Evolutionary conservation across 2,113 vertebrate genomes (phyloP), one percentile per base, ranked within the genome.

Genomic region (Takifugu bimaculatus): DNA sequence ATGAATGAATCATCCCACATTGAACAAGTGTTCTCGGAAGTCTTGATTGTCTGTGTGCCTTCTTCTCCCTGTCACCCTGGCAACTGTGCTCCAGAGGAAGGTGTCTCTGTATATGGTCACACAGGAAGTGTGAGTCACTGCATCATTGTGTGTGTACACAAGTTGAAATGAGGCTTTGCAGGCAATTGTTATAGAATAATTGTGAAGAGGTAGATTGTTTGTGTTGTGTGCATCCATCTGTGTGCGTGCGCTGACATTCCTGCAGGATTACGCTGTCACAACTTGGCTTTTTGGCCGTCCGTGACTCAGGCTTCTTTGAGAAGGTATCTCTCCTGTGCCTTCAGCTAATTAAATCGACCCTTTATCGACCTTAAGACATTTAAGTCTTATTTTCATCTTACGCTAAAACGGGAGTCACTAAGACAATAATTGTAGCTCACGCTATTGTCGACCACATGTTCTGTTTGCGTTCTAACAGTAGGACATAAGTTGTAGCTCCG

Each of bases 41-140:
- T 66, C 54, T 75, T 61, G 61, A 51, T 67, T 64, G 68, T 70
- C 54, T 0, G 27, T 13, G 64, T 75, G 70, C 60, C 48, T 74
- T 63, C 77, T 81, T 83, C 68, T 68, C 57, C 26, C 57, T 56
- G 74, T 89, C 80, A 54, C 87, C 87, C 69, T 87, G 78, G 89
- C 81, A 90, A 89, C 88, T 80, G 57, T 69, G 72, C 66, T 68
- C 44, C 15, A 49, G 66, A 81, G 78, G 81, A 84, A 83, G 69
- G 67, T 48, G 54, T 61, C 61, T 64, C 85, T 79, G 68, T 77
- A 77, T 80, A 84, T 83, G 85, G 80, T 60, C 75, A 66, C 57
- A 61, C 58, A 74, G 82, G 83, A 90, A 85, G 61, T 70, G 4
- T 68, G 66, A 72, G 54, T 75, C 60, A 70, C 13, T 60, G 39